These are phyloP conservation scores for Neoarius graeffei DNA, from an alignment of 2,113 vertebrate species.

Conservation along the genomic window DNA sequence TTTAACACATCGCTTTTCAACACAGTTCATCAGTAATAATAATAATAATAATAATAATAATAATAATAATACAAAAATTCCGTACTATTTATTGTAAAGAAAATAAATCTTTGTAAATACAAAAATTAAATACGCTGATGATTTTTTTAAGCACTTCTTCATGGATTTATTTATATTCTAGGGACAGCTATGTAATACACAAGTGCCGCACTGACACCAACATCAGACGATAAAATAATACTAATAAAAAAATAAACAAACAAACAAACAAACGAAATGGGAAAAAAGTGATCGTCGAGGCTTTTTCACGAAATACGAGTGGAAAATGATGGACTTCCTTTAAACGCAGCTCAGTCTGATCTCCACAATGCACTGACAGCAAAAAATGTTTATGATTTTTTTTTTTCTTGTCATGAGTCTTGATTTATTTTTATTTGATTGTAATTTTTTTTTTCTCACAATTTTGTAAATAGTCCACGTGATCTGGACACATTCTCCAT, in stretches of 20 bases:
- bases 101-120: constrained; percentile 90
- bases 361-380: constrained; percentile 91
- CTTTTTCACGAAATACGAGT: constrained; percentile 84
- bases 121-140: constrained; percentile 92
- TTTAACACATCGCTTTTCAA: constrained; percentile 85
- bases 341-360: constrained; percentile 70
- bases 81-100: constrained; percentile 84
- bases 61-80: constrained; percentile 83
- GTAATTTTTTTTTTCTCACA: not conserved
- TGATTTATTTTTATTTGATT: not conserved
- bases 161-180: constrained; percentile 73
- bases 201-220: constrained; percentile 90
- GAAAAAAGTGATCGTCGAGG: constrained; percentile 84
- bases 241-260: constrained; percentile 45
- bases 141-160: constrained; percentile 80
- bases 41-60: constrained; percentile 44
- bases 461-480: constrained; percentile 64
- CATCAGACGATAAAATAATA: not conserved
- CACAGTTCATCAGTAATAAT: constrained; percentile 81
- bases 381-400: constrained; percentile 80
- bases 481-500: constrained; percentile 64
- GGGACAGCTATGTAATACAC: constrained; percentile 76
- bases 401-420: constrained; percentile 58
- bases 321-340: constrained; percentile 44
- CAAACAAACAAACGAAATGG: constrained; percentile 52